Base-by-base conservation (phyloP, 2,113 vertebrate genomes). In the Cacatua alba region DNA sequence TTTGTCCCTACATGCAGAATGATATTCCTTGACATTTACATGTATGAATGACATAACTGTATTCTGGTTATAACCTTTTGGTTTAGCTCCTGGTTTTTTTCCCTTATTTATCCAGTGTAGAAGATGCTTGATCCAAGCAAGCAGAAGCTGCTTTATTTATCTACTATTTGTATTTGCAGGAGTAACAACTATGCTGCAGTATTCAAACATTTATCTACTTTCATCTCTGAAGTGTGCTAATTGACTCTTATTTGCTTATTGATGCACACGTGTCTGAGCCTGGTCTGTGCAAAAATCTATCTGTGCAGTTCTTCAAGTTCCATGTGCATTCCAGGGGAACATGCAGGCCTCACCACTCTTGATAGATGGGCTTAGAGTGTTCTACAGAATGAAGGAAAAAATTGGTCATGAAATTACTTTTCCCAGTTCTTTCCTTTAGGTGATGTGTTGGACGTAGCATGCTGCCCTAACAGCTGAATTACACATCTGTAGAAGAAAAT, bases 1-100 rank as follows among this genome's bases (percentile, higher is more conserved):
- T 93, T 91, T 93, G 78, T 92, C 70, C 44, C 85, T 81, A 16
- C 43, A 67, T 92, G 68, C 65, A 88, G 88, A 74, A 53, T 29
- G 49, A 26, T 17, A 35, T 85, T 93, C 72, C 51, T 82, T 81
- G 67, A 72, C 87, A 83, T 86, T 64, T 59, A 82, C 77, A 78
- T 39, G 93, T 94, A 86, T 64, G 55, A 86, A 78, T 76, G 51
- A 87, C n/a, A 19, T 18, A 25, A 29, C 1, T 33, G 16, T 21
- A 25, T n/a, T 77, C 18, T 69, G 39, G 46, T 71, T 53, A 4
- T 15, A 7, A 14, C 15, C 21, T 25, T 26, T 21, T 13, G 52
- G 75, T 94, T 79, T 26, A 68, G 39, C 63, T 19, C 7, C 13
- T 20, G 29, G 46, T 74, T 60, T 79, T 72, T 44, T 39, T 15